Conservation (phyloP, 2,888 invertebrate species). For the Masnerella sp. region DNA sequence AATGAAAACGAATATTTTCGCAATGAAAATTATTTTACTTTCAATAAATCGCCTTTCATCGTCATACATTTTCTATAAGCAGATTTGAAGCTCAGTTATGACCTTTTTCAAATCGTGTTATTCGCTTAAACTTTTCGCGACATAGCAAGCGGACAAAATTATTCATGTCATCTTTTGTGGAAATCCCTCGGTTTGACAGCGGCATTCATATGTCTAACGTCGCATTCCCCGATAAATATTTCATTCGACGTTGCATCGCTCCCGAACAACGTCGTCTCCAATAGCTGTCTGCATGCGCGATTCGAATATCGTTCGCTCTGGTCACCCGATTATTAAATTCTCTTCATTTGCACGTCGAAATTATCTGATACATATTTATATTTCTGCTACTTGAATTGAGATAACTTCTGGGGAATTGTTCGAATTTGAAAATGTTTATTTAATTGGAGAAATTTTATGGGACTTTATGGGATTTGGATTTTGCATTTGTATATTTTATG, state of each 20-base stretch:
- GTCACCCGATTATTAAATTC: constrained; percentile 7
- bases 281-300: background rate
- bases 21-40: background rate
- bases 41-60: background rate
- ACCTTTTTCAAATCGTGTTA: background rate
- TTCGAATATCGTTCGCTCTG: background rate
- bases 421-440: background rate
- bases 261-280: background rate
- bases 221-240: constrained; percentile 16
- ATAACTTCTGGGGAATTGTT: background rate
- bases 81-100: background rate
- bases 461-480: no score
- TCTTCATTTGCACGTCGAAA: background rate
- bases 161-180: constrained; percentile 14
- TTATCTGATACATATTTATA: background rate
- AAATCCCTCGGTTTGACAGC: constrained; percentile 12
- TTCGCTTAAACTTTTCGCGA: background rate
- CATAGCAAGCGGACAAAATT: background rate
- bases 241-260: constrained; percentile 6
- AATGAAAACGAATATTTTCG: no score
- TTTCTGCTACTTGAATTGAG: background rate
- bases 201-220: constrained; percentile 20
- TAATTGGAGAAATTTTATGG: no score
- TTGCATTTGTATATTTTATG: no score
- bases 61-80: background rate